Evolutionary conservation across 2,797 vertebrate species (phyloP).

Genomic region (Apogon hyalosoma): DNA sequence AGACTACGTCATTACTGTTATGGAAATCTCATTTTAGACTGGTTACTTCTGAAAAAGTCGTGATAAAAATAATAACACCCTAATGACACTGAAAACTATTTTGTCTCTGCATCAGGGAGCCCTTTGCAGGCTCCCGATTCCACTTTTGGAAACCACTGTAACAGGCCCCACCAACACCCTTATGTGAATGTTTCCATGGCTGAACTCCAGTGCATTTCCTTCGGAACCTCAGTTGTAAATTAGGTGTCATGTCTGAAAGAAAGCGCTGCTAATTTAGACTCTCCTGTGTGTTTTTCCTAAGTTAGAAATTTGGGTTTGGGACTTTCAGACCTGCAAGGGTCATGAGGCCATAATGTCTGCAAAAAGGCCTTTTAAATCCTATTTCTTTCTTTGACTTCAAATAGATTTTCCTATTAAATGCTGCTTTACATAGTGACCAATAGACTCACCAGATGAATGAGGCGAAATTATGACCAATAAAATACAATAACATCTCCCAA

Average conservation of each 20-base stretch:
- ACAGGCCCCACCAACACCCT: constrained; percentile 13
- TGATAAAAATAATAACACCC: not conserved
- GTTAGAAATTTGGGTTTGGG: not conserved
- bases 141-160: constrained; percentile 7
- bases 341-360: not conserved
- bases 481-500: not conserved
- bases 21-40: too few relatives aligned
- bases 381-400: too few relatives aligned
- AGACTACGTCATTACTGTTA: too few relatives aligned
- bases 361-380: too few relatives aligned
- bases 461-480: constrained; percentile 9
- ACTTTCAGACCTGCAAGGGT: constrained; percentile 1
- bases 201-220: not conserved
- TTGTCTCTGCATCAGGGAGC: not conserved
- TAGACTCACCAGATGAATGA: constrained; percentile 3
- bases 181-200: not conserved
- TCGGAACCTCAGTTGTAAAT: too few relatives aligned
- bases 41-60: too few relatives aligned
- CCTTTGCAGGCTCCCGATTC: not conserved
- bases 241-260: not conserved
- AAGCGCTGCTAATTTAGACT: too few relatives aligned
- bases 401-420: too few relatives aligned
- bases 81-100: not conserved
- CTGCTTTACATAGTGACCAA: not conserved
- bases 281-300: not conserved